Evolutionary conservation across 2,888 invertebrate genomes (phyloP), one percentile per base, ranked within the genome.

Genomic region (Polia nebulosa): DNA sequence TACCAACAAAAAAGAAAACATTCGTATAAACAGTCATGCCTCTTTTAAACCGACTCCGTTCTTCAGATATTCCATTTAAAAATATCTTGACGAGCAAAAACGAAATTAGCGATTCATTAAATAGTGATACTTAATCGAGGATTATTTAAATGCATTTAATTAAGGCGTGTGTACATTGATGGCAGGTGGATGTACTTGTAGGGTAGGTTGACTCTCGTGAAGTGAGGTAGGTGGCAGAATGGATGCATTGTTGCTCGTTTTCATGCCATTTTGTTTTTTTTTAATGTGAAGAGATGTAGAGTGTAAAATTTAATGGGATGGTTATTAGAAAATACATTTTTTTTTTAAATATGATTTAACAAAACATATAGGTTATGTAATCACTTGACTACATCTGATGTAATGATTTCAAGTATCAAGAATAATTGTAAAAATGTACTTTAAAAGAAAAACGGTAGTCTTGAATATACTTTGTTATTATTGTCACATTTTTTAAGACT

Each of bases 91-190:
- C 17, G 52, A 9, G 62, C 72, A 82, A 82, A 82, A 82, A 82
- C 66, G 9, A 71, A 78, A 70, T 74, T 74, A 79, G 55, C 74
- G 56, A 82, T 82, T 80, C 80, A 60, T 78, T 72, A 72, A 73
- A 64, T 65, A 66, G 66, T 74, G 76, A 78, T 72, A 72, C 67
- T 73, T 81, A 75, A 74, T 75, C 64, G 62, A 41, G 59, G 73
- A 80, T 83, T 81, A 83, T 82, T 83, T 83, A 82, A 82, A 83
- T 83, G 45, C 60, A 58, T 61, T 62, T 82, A 80, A 83, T 83
- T 83, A 83, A 82, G 69, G 64, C 51, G 60, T 45, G 70, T 15
- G 57, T 25, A 39, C 57, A 81, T 64, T 60, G 58, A 20, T 69
- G 49, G 45, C 79, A 83, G 80, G 60, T 83, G 80, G 45, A 29